Conservation (phyloP, 2,797 vertebrate genomes). For the Darevskia mixta region DNA sequence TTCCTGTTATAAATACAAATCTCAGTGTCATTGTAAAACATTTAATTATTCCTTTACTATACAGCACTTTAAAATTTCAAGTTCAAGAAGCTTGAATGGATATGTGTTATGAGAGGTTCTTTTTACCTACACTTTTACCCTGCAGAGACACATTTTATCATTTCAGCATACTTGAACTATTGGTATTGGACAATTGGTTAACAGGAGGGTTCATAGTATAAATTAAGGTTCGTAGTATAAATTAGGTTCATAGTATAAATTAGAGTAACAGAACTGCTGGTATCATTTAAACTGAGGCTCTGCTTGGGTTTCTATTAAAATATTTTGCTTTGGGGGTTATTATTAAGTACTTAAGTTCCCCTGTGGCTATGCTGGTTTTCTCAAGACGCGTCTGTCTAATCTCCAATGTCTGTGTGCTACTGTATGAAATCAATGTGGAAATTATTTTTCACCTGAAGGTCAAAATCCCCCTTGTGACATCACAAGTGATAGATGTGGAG, state of each 20-base stretch:
- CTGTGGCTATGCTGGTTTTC: rapidly evolving
- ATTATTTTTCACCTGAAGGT: constrained; percentile 49
- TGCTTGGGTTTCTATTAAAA: neutral
- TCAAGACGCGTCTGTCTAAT: neutral
- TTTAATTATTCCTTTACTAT: neutral
- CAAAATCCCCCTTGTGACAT: neutral
- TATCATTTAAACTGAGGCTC: neutral
- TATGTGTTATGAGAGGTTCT: neutral
- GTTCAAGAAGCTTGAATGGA: neutral
- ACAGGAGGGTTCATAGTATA: neutral
- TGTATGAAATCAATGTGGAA: neutral
- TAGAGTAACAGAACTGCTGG: neutral
- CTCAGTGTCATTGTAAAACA: neutral
- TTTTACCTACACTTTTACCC: neutral
- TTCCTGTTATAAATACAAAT: neutral
- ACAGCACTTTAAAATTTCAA: neutral
- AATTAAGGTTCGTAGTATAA: neutral
- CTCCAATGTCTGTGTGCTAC: neutral
- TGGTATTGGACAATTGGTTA: neutral
- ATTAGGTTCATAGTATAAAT: neutral
- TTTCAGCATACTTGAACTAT: neutral
- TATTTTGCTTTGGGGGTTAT: neutral
- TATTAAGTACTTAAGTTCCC: constrained; percentile 18
- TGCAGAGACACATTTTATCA: neutral
- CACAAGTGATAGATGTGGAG: constrained; percentile 24